These are phyloP conservation scores for Leptinotarsa lineolata DNA, from an alignment of 1,140 invertebrate genomes.

Conservation along the genomic window DNA sequence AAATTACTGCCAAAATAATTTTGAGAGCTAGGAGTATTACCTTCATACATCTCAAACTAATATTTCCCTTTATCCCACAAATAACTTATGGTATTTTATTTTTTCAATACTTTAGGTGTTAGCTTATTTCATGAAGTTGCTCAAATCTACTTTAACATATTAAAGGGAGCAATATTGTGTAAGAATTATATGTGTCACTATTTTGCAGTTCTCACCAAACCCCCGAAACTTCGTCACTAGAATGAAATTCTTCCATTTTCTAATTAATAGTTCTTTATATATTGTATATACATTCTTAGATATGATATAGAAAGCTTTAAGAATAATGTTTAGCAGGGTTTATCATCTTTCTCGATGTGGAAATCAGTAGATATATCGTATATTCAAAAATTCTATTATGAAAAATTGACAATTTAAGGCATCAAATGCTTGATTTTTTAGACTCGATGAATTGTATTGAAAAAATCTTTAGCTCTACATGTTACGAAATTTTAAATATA, in stretches of 20 bases:
- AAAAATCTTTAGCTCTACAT: background rate
- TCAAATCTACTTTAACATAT: constrained; percentile 31
- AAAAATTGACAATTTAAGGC: constrained; percentile 8
- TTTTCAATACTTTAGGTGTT: background rate
- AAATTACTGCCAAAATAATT: background rate
- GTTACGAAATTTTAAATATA: constrained; percentile 9
- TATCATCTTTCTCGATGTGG: constrained; percentile 33
- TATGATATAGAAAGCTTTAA: constrained; percentile 41
- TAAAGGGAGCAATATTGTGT: constrained; percentile 35
- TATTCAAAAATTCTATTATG: constrained; percentile 11
- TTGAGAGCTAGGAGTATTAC: background rate
- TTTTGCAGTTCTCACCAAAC: constrained; percentile 29
- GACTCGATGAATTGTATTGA: constrained; percentile 4
- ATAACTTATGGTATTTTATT: background rate
- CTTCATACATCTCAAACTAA: background rate
- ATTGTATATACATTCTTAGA: constrained; percentile 33
- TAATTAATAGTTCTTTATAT: constrained; percentile 28
- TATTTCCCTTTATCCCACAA: background rate
- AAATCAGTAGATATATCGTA: constrained; percentile 29
- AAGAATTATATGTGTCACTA: constrained; percentile 30
- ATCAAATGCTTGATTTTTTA: constrained; percentile 11
- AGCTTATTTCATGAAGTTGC: constrained; percentile 28
- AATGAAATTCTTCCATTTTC: constrained; percentile 37
- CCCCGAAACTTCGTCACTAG: constrained; percentile 26
- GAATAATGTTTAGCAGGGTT: constrained; percentile 44